A percentile compares a stretch with the other conserved stretches of the same genome.
phyloP scores from a whole-genome alignment of 2,888 invertebrate genomes.

The Elgonia sp. region DNA sequence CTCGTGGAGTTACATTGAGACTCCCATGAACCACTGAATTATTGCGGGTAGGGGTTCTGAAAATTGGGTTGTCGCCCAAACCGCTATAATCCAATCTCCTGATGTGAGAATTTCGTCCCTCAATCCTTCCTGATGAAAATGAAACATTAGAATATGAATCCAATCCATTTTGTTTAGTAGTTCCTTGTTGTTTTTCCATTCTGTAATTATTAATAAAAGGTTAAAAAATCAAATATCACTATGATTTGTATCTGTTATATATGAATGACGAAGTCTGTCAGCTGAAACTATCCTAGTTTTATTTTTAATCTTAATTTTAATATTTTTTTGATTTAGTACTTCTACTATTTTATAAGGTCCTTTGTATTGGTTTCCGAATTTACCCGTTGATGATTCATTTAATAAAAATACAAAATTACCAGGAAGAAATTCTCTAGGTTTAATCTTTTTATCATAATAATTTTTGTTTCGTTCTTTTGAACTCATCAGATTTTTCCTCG shows the following conservation, averaged over 20 bases:
- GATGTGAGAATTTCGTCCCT: too few species aligned
- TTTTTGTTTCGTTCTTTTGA: constrained; percentile 4
- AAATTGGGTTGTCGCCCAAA: too few species aligned
- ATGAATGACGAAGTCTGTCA: background rate
- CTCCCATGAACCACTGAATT: too few species aligned
- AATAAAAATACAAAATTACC: constrained; percentile 31
- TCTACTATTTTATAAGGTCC: constrained; percentile 57
- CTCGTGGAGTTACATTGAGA: too few species aligned
- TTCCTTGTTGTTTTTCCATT: too few species aligned
- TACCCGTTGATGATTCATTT: constrained; percentile 23
- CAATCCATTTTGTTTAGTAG: too few species aligned
- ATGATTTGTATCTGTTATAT: constrained; percentile 9
- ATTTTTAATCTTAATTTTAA: background rate
- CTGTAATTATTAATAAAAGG: too few species aligned
- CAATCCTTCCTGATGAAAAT: too few species aligned
- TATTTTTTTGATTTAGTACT: constrained; percentile 19
- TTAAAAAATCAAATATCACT: too few species aligned
- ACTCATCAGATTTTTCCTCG: constrained; percentile 14
- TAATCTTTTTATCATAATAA: constrained; percentile 15
- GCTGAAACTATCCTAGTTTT: constrained; percentile 2
- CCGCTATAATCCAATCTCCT: too few species aligned
- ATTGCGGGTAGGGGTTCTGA: too few species aligned
- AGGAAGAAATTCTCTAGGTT: constrained; percentile 13
- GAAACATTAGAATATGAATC: too few species aligned
- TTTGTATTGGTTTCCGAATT: constrained; percentile 27